Base-by-base conservation (phyloP, 2,888 invertebrate species). In the Phaedon cochleariae region DNA sequence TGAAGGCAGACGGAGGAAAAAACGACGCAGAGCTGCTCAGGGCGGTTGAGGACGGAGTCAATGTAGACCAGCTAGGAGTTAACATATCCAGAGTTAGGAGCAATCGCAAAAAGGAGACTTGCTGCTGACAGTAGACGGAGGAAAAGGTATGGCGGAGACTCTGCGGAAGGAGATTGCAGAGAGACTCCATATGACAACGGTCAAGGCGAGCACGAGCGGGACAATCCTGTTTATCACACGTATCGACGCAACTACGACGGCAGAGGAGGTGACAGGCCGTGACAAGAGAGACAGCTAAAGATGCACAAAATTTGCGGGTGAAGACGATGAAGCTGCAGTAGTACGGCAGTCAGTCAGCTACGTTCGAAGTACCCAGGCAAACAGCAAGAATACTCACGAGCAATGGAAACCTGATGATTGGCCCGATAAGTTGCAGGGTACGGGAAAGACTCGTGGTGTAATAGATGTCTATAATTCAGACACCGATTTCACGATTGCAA, bases 371-470 rank as follows among this genome's bases (percentile, higher is more conserved):
- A 1, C n/a, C n/a, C n/a, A n/a, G n/a, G n/a, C 45, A 22, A 22
- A 37, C 17, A 22, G 53, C 34, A 5, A 20, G 18, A 0, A 15
- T 18, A 1, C 7, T 12, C 4, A 31, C n/a, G 21, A 57, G 61
- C 2, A 15, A 21, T 59, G n/a, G n/a, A n/a, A n/a, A n/a, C n/a
- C n/a, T n/a, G n/a, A n/a, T n/a, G n/a, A n/a, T n/a, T n/a, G n/a
- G 64, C 10, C 26, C 29, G 31, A 45, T 48, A 9, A 22, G 9
- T 1, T 67, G 60, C 53, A 26, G 21, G 12, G 46, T 60, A 15
- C n/a, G 34, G 34, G 58, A 62, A 31, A 57, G 41, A 45, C 26
- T 65, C 2, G 7, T 15, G 3, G 5, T 64, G 67, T 26, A 64
- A n/a, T n/a, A n/a, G n/a, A n/a, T n/a, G n/a, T n/a, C n/a, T n/a